Conservation (phyloP, 2,888 invertebrate species). For the Cryptocheilus praepositus region DNA sequence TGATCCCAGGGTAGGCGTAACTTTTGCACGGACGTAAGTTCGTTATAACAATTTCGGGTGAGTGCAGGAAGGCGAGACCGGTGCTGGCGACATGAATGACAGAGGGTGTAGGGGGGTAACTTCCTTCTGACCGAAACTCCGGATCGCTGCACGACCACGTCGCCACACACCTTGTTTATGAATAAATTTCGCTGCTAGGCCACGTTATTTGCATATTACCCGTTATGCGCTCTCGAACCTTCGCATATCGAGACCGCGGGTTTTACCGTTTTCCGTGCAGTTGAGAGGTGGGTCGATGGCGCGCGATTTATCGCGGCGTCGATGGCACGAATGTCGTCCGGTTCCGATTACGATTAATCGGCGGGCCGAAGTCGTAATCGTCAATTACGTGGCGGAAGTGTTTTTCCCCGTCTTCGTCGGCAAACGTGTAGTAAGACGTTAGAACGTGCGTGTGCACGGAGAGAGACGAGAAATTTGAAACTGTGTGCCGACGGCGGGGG, state of each 20-base stretch:
- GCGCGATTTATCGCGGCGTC: conserved; percentile 26
- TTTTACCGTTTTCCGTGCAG: too few relatives aligned
- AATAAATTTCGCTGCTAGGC: conserved; percentile 63
- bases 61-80: conserved; percentile 13
- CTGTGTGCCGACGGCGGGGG: background rate
- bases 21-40: conserved; percentile 50
- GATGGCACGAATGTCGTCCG: conserved; percentile 18
- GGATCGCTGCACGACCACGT: conserved; percentile 40
- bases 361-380: background rate
- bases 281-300: conserved; percentile 7
- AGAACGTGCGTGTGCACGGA: background rate
- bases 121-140: conserved; percentile 45
- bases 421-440: background rate
- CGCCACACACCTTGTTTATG: conserved; percentile 56
- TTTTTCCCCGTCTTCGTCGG: background rate
- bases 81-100: background rate
- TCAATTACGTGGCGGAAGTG: conserved; percentile 1
- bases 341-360: conserved; percentile 9
- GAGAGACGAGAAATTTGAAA: background rate
- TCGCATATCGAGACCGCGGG: too few relatives aligned
- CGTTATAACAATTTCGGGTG: conserved; percentile 51
- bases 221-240: conserved; percentile 3
- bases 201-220: conserved; percentile 63
- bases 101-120: conserved; percentile 4
- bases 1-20: conserved; percentile 27